Conservation (phyloP, 2,888 invertebrate genomes). For the Liopterus haemorrhoidalis region DNA sequence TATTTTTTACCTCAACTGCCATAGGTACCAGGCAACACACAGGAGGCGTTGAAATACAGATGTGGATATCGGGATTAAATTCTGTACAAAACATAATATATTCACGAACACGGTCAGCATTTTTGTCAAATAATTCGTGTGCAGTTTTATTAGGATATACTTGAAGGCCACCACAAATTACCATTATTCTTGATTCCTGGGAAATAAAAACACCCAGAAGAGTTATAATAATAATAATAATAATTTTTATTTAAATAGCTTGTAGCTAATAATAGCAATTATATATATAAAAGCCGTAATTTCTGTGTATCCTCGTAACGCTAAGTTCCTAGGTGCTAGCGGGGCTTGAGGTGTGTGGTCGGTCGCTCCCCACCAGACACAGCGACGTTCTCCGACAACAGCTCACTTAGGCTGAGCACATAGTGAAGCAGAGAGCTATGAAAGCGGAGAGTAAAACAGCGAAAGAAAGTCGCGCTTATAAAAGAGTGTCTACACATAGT, state of each 20-base stretch:
- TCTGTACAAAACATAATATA: conserved; percentile 40
- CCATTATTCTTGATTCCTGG: conserved; percentile 40
- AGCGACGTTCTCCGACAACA: too few species aligned
- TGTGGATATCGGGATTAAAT: conserved; percentile 40
- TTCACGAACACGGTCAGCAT: conserved; percentile 39
- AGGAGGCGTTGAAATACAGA: conserved; percentile 42
- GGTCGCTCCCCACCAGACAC: too few species aligned
- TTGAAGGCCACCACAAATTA: conserved; percentile 40
- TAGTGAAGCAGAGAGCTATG: too few species aligned
- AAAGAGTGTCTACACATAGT: too few species aligned
- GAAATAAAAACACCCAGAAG: conserved; percentile 16
- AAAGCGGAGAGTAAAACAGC: too few species aligned
- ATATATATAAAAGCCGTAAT: too few species aligned
- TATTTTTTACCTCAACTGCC: conserved; percentile 39
- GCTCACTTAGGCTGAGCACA: too few species aligned
- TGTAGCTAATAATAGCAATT: background rate
- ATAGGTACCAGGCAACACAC: conserved; percentile 42
- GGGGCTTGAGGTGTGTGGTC: too few species aligned
- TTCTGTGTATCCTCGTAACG: too few species aligned
- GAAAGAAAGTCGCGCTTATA: too few species aligned
- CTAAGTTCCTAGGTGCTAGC: too few species aligned
- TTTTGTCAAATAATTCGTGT: conserved; percentile 38
- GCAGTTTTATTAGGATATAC: conserved; percentile 32
- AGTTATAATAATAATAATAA: background rate
- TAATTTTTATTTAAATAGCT: conserved; percentile 2